These are phyloP conservation scores for Abscondita cerata DNA, from an alignment of 2,888 invertebrate species.

Conservation along the genomic window DNA sequence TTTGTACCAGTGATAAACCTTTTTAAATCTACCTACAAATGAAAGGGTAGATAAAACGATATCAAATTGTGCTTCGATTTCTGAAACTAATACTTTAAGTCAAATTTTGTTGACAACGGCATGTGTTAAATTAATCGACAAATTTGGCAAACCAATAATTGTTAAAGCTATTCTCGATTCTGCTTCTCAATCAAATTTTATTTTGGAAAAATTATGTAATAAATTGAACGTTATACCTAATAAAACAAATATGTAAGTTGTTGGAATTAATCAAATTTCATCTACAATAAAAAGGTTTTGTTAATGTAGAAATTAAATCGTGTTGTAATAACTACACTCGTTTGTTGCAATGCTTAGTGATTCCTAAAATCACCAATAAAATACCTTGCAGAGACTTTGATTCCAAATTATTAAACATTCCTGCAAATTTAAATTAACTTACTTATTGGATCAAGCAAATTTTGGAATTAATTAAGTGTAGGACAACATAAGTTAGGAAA, in stretches of 20 bases:
- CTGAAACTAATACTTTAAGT: not conserved
- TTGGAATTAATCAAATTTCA: not conserved
- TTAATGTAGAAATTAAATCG: not conserved
- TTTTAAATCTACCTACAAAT: not conserved
- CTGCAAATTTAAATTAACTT: not conserved
- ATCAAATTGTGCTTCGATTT: not conserved
- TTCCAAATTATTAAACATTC: not conserved
- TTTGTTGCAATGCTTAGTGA: not conserved
- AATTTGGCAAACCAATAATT: not conserved
- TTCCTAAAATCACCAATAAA: not conserved
- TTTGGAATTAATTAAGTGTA: not conserved
- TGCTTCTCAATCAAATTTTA: not conserved
- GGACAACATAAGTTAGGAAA: not conserved
- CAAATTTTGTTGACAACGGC: not conserved
- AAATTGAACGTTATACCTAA: not conserved
- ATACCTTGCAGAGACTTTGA: not conserved
- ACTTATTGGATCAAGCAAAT: not conserved
- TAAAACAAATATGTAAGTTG: not conserved
- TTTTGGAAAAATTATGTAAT: not conserved
- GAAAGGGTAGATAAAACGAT: not conserved
- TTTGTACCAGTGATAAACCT: not conserved
- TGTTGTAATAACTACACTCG: not conserved
- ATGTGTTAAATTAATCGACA: not conserved
- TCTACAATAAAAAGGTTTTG: not conserved
- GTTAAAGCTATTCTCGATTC: not conserved